Conservation (phyloP, 2,797 vertebrate species). For the Loriculus beryllinus region DNA sequence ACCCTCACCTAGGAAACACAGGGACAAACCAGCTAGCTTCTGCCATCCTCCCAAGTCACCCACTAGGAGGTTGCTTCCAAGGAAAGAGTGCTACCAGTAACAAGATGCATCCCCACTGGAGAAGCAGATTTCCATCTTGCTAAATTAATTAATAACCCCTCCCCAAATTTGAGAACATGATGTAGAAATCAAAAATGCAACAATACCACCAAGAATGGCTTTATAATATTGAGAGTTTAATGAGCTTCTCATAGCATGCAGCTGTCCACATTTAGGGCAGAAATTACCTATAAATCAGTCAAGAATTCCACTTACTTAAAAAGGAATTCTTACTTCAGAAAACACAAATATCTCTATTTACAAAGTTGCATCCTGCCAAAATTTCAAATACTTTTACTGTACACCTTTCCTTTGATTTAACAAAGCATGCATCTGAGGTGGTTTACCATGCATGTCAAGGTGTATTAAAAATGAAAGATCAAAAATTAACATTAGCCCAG, state of each 20-base stretch:
- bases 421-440: not conserved
- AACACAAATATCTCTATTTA: not conserved
- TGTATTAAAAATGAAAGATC: conserved; percentile 15
- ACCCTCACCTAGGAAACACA: not conserved
- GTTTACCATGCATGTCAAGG: conserved; percentile 3
- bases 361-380: not conserved
- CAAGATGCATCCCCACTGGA: not conserved
- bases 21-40: not conserved
- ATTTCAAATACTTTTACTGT: not conserved
- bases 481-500: conserved; percentile 1
- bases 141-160: not conserved
- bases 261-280: not conserved
- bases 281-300: not conserved
- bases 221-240: not conserved
- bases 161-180: not conserved
- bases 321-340: not conserved
- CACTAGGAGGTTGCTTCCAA: not conserved
- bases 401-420: conserved; percentile 20
- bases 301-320: not conserved
- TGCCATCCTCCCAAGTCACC: not conserved
- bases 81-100: not conserved
- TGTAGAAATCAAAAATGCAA: not conserved
- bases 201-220: rapidly evolving
- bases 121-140: not conserved
- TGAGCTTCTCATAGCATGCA: not conserved